phyloP scores from a whole-genome alignment of 1,140 invertebrate species.

The Lerema accius region DNA sequence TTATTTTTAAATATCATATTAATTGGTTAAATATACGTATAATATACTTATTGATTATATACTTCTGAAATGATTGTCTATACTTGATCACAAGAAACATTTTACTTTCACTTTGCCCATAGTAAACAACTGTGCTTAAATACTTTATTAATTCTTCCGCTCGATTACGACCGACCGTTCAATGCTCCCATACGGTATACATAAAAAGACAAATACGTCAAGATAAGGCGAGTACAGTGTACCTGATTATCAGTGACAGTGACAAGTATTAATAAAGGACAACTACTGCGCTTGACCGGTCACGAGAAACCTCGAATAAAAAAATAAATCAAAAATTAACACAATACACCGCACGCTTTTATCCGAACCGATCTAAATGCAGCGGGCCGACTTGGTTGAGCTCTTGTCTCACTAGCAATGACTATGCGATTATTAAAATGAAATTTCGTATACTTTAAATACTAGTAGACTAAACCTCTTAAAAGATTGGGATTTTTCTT shows the following conservation, averaged over 20 bases:
- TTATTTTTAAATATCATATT: too few species aligned
- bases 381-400: constrained; percentile 43
- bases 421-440: too few species aligned
- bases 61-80: too few species aligned
- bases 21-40: too few species aligned
- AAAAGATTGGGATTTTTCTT: too few species aligned
- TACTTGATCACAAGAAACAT: background rate
- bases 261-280: constrained; percentile 77
- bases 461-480: too few species aligned
- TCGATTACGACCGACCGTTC: constrained; percentile 25
- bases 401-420: background rate
- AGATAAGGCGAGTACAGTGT: constrained; percentile 53
- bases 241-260: constrained; percentile 68
- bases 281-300: constrained; percentile 59
- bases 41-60: too few species aligned
- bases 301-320: constrained; percentile 36
- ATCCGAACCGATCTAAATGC: constrained; percentile 63
- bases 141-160: constrained; percentile 16
- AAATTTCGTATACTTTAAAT: too few species aligned
- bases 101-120: constrained; percentile 13
- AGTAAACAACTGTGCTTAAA: background rate
- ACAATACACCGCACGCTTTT: constrained; percentile 56
- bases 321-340: constrained; percentile 64
- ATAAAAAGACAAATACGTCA: constrained; percentile 62
- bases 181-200: constrained; percentile 41